phyloP scores from a whole-genome alignment of 2,888 invertebrate genomes.

The Erebia palarica region DNA sequence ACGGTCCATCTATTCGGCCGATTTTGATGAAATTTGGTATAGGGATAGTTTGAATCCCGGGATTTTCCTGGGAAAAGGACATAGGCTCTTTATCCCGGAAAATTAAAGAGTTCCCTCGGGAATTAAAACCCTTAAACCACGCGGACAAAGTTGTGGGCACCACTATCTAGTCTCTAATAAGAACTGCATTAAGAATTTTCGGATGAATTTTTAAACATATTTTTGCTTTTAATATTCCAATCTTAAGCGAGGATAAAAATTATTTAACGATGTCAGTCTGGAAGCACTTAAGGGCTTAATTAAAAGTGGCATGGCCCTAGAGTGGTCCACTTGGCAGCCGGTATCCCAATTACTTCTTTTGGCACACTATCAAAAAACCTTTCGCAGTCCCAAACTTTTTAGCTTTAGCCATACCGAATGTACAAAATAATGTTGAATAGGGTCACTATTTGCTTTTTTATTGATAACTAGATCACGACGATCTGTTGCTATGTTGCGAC shows the following conservation, averaged over 20 bases:
- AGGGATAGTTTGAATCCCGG: too few species aligned
- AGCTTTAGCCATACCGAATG: slow-evolving; percentile 2
- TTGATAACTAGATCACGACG: background rate
- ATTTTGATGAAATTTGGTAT: too few species aligned
- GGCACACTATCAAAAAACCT: slow-evolving; percentile 32
- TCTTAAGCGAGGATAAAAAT: slow-evolving; percentile 19
- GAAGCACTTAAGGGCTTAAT: slow-evolving; percentile 25
- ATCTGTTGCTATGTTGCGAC: too few species aligned
- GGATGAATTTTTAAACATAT: slow-evolving; percentile 7
- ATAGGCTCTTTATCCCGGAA: too few species aligned
- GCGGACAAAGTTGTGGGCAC: too few species aligned
- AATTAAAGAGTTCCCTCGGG: too few species aligned
- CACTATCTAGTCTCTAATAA: too few species aligned
- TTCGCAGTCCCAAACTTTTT: slow-evolving; percentile 22
- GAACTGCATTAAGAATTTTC: background rate
- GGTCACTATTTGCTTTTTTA: background rate
- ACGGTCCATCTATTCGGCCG: too few species aligned
- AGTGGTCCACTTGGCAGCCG: slow-evolving; percentile 13
- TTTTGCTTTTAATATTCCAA: slow-evolving; percentile 7
- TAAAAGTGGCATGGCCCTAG: slow-evolving; percentile 24
- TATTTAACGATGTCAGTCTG: slow-evolving; percentile 22
- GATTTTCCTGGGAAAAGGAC: too few species aligned
- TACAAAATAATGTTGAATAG: background rate
- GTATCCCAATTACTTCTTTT: slow-evolving; percentile 30
- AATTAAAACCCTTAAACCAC: too few species aligned